phyloP scores from a whole-genome alignment of 2,797 vertebrate species.

The Fistularia tabacaria region DNA sequence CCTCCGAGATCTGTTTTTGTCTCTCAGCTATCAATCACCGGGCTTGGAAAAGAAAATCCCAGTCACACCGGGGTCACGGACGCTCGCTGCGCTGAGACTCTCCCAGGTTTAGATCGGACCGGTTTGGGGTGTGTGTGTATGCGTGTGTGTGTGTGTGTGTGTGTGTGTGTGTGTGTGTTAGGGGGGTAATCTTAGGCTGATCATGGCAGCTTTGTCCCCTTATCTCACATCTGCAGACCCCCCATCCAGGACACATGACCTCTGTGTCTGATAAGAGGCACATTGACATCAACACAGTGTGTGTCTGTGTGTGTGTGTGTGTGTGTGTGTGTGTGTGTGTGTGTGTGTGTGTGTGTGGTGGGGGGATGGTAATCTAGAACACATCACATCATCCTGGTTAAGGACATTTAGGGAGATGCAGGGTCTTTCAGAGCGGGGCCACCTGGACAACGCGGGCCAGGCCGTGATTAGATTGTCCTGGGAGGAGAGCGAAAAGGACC shows the following conservation, averaged over 20 bases:
- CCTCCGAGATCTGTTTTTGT: slow-evolving; percentile 40
- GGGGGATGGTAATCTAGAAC: slow-evolving; percentile 44
- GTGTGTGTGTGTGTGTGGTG: slow-evolving; percentile 12
- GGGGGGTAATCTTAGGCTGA: slow-evolving; percentile 50
- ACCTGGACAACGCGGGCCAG: slow-evolving; percentile 55
- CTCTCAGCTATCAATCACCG: slow-evolving; percentile 45
- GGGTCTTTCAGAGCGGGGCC: slow-evolving; percentile 45
- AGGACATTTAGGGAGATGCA: slow-evolving; percentile 55
- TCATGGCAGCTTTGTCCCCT: slow-evolving; percentile 29
- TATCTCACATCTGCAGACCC: slow-evolving; percentile 44
- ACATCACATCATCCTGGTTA: slow-evolving; percentile 56
- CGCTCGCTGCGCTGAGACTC: background rate
- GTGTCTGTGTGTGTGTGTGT: slow-evolving; percentile 11
- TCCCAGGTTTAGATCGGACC: slow-evolving; percentile 16
- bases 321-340: slow-evolving; percentile 10
- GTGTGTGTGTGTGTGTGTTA: slow-evolving; percentile 26
- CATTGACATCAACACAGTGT: slow-evolving; percentile 14
- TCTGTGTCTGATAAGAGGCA: slow-evolving; percentile 14
- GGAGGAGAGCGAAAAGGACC: slow-evolving; percentile 44
- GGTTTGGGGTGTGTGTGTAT: slow-evolving; percentile 9
- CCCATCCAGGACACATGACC: slow-evolving; percentile 38
- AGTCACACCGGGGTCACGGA: slow-evolving; percentile 24
- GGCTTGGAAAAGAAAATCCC: slow-evolving; percentile 28
- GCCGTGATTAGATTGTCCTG: slow-evolving; percentile 64
- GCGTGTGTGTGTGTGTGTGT: too few species aligned